Evolutionary conservation across 64 coral and sea anemone species (phyloP).

Genomic region (Stichodactyla mertensii): DNA sequence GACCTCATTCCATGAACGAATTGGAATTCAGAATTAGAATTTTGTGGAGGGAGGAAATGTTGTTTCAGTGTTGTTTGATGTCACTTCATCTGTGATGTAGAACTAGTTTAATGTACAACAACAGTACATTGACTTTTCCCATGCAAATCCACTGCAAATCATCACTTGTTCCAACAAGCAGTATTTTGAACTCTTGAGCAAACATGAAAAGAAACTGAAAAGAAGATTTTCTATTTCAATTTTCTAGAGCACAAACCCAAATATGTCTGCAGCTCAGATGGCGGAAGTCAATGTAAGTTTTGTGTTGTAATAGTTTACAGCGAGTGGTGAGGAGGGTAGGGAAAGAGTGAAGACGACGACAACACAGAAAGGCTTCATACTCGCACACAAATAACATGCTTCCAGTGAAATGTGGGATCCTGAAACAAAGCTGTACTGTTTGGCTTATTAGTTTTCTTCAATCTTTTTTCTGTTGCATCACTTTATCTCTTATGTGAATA

Average conservation of each 20-base stretch:
- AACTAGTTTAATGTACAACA: background rate
- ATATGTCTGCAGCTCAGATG: conserved; percentile 98
- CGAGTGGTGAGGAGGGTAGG: background rate
- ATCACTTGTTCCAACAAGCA: background rate
- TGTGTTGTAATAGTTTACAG: background rate
- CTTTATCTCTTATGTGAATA: too few species aligned
- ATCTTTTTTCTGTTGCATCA: too few species aligned
- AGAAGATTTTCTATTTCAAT: background rate
- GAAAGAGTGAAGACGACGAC: background rate
- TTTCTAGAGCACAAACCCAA: conserved; percentile 82
- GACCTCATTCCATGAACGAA: too few species aligned
- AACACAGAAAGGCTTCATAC: background rate
- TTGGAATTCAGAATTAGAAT: too few species aligned
- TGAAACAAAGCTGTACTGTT: too few species aligned
- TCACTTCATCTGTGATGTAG: too few species aligned
- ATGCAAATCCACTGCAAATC: background rate
- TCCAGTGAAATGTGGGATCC: too few species aligned
- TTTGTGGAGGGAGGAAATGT: too few species aligned
- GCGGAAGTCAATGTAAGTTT: conserved; percentile 97
- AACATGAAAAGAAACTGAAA: background rate
- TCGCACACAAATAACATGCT: too few species aligned
- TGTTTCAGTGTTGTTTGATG: too few species aligned
- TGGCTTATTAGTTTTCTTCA: too few species aligned
- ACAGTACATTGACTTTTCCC: conserved; percentile 15
- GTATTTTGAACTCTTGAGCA: background rate